Conservation (phyloP, 2,797 vertebrate genomes). For the Trachops cirrhosus region DNA sequence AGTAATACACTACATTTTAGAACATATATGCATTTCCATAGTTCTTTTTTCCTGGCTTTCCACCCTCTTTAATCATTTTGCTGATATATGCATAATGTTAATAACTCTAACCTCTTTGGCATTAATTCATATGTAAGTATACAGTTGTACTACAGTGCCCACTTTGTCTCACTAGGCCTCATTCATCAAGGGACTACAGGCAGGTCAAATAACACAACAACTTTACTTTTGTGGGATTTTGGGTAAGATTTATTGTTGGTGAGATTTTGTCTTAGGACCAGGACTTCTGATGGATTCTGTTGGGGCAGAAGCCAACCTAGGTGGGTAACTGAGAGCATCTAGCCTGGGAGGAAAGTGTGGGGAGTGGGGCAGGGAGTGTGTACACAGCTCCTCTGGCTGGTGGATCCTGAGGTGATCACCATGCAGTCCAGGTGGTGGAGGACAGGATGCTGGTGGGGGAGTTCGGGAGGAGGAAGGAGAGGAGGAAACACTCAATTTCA, state of each 20-base stretch:
- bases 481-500: not conserved
- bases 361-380: not conserved
- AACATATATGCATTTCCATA: not conserved
- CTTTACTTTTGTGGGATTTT: not conserved
- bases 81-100: not conserved
- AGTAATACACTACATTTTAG: not conserved
- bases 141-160: not conserved
- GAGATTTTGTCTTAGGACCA: not conserved
- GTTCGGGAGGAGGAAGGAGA: not conserved
- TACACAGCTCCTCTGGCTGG: not conserved
- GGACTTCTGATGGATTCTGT: not conserved
- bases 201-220: not conserved
- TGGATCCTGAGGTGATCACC: not conserved
- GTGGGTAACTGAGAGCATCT: not conserved
- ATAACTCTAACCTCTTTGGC: not conserved
- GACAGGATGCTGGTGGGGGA: not conserved
- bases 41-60: not conserved
- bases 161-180: not conserved
- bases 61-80: not conserved
- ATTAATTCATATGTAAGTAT: not conserved
- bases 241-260: not conserved
- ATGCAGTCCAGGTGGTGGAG: not conserved
- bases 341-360: not conserved
- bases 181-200: not conserved
- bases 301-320: not conserved